Percentiles rank a stretch among this genome's conserved stretches.
These are phyloP conservation scores for Palaemon carinicauda DNA, from an alignment of 1,140 invertebrate species.

Conservation along the genomic window DNA sequence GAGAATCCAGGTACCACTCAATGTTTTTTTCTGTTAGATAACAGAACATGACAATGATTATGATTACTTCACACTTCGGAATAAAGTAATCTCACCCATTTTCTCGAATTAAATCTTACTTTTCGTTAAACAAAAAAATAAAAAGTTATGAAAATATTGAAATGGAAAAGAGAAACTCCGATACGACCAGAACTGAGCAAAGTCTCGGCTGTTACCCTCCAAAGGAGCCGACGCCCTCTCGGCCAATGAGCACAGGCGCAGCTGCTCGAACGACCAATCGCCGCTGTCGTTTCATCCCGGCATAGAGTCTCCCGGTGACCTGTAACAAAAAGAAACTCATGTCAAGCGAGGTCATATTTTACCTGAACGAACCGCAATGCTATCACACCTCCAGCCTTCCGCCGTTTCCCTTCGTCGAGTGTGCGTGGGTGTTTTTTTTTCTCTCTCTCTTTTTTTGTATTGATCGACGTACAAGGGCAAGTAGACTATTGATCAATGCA, in stretches of 20 bases:
- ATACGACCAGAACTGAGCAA: no score
- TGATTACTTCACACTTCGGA: not conserved
- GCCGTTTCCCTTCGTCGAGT: not conserved
- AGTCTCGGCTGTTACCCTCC: not conserved
- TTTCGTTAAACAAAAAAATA: no score
- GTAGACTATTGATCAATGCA: no score
- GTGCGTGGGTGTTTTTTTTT: not conserved
- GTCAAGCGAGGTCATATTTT: conserved; percentile 31
- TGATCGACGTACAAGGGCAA: no score
- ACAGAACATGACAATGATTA: no score
- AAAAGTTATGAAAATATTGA: no score
- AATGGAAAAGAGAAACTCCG: no score
- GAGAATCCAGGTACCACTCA: no score
- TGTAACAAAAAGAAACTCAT: conserved; percentile 32
- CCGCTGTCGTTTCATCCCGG: not conserved
- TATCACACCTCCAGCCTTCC: no score
- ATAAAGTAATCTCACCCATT: not conserved
- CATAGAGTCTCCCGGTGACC: conserved; percentile 29
- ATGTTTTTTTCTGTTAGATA: not conserved
- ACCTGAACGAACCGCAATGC: not conserved
- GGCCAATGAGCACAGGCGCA: conserved; percentile 47
- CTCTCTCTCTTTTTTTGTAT: not conserved
- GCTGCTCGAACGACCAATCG: conserved; percentile 40
- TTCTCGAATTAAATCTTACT: not conserved
- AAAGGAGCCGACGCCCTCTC: conserved; percentile 39